phyloP scores from a whole-genome alignment of 2,797 vertebrate genomes.

The Oreochromis mossambicus region DNA sequence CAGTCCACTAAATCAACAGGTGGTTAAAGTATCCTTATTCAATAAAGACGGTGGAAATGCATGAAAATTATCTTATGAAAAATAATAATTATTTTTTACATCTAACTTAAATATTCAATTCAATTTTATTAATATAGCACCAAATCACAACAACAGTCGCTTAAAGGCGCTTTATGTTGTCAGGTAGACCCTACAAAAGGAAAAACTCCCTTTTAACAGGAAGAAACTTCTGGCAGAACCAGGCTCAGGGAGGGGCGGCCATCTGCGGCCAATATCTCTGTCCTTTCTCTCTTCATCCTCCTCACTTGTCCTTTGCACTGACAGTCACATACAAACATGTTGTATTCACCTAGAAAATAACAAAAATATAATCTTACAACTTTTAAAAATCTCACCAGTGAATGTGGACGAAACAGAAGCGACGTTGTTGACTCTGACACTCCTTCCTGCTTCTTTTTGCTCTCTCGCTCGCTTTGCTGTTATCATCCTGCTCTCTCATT shows the following conservation, averaged over 20 bases:
- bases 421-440: not conserved
- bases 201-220: not conserved
- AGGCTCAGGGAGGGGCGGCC: fast-evolving
- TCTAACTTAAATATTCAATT: not conserved
- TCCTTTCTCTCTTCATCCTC: not conserved
- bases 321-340: not conserved
- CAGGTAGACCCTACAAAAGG: fast-evolving
- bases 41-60: not conserved
- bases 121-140: fast-evolving
- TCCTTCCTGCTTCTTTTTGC: not conserved
- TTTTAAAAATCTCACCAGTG: not conserved
- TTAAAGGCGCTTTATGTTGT: fast-evolving
- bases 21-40: not conserved
- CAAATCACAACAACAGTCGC: not conserved
- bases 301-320: not conserved
- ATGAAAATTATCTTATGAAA: not conserved
- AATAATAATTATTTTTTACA: not conserved
- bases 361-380: not conserved
- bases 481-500: fast-evolving
- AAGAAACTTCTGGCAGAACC: fast-evolving
- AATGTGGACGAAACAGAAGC: not conserved
- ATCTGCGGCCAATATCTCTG: not conserved
- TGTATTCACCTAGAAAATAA: not conserved
- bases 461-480: fast-evolving
- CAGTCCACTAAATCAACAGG: not conserved